A percentile compares a stretch with the other conserved stretches of the same genome.
These are phyloP conservation scores for Acrossocheilus wenchowensis DNA, from an alignment of 2,797 vertebrate genomes.

Conservation along the genomic window DNA sequence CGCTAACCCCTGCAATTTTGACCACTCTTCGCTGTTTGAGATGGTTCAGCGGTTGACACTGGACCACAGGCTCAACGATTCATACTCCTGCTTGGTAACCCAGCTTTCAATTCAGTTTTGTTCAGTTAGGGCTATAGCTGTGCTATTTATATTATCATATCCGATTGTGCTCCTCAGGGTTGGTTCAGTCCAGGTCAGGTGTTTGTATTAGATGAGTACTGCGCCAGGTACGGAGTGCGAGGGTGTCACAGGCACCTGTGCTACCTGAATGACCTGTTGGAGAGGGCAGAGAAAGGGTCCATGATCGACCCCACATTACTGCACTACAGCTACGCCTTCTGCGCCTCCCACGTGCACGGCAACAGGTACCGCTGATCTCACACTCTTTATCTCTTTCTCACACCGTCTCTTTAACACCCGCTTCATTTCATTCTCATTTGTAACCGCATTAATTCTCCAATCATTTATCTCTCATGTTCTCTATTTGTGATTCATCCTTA, in stretches of 20 bases:
- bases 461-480: conserved; percentile 45
- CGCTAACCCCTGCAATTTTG: conserved; percentile 98
- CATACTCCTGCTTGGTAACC: conserved; percentile 96
- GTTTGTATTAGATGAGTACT: conserved; percentile 98
- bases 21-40: conserved; percentile 97
- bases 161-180: conserved; percentile 77
- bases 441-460: conserved; percentile 16
- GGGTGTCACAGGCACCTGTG: conserved; percentile 97
- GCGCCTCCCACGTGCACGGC: conserved; percentile 96
- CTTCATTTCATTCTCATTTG: conserved; percentile 45
- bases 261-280: conserved; percentile 95
- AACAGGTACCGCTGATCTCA: conserved; percentile 84
- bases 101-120: neutral
- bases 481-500: conserved; percentile 3
- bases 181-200: conserved; percentile 99
- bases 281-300: conserved; percentile 95
- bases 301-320: conserved; percentile 99
- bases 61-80: conserved; percentile 99
- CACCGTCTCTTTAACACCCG: conserved; percentile 25
- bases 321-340: conserved; percentile 99
- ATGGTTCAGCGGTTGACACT: conserved; percentile 95
- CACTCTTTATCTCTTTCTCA: conserved; percentile 54
- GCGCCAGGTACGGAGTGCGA: conserved; percentile 94
- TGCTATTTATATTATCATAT: neutral
- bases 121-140: neutral